Base-by-base conservation (phyloP, 2,797 vertebrate species). In the Holocentrus rufus region DNA sequence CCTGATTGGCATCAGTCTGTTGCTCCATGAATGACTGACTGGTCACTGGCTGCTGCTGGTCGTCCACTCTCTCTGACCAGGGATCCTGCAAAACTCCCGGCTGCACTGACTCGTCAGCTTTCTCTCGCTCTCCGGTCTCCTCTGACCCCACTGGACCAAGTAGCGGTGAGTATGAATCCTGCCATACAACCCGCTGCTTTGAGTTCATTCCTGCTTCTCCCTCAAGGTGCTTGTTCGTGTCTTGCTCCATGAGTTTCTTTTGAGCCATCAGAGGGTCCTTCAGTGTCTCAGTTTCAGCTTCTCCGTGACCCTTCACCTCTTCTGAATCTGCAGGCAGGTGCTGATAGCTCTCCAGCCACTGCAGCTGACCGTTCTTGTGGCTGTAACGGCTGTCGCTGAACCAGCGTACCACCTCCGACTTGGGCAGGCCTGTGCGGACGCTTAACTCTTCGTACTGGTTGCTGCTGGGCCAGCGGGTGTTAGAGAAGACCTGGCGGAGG, bases 341-440 rank as follows among this genome's bases (percentile, higher is more conserved):
- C 82, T 95, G 93, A 69, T 96, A 97, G 84, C 94, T 95, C 82
- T 97, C 96, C 65, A 95, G 95, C 97, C 97, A 98, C 88, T 95
- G 96, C 73, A 97, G 92, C 87, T 97, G 95, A 60, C 96, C 95
- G 0, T 97, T 98, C 89, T 98, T 97, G 87, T 95, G 94, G 77
- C 95, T 96, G 1, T 97, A 96, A 15, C 96, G 94, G 86, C 95
- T 95, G 88, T 97, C 96, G 5, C 96, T 97, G 14, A 98, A 98
- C 96, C 97, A 98, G 89, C 95, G 97, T 58, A 98, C 96, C 80
- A 98, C 95, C 90, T 98, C 97, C 0, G 96, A 92, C 71, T 97
- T 94, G 0, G 96, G 95, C 81, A 98, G 93, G 63, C 96, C 95
- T 0, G 96, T 96, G 88, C 96, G 94, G 70, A 93, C 87, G 73